phyloP scores from a whole-genome alignment of 2,797 vertebrate species.

The Chaetodon trifasciatus region DNA sequence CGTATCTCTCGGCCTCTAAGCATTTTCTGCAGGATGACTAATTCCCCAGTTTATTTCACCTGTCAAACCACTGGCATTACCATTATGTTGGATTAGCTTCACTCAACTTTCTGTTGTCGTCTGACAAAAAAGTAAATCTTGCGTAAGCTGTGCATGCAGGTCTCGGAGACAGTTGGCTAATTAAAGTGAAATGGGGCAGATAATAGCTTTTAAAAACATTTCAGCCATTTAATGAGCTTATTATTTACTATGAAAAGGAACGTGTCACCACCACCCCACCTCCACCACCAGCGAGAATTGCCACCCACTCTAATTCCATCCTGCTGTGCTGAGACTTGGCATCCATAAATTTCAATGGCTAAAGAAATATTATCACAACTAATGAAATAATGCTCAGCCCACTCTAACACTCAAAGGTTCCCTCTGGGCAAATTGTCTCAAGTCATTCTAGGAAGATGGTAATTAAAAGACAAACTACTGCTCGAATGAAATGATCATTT shows the following conservation, averaged over 20 bases:
- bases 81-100: constrained; percentile 71
- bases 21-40: constrained; percentile 43
- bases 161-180: constrained; percentile 84
- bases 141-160: constrained; percentile 60
- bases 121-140: constrained; percentile 72
- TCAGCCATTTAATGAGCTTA: constrained; percentile 81
- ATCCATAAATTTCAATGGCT: constrained; percentile 64
- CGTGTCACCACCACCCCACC: constrained; percentile 50
- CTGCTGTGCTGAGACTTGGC: constrained; percentile 40
- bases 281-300: constrained; percentile 44
- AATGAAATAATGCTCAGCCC: constrained; percentile 73
- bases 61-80: constrained; percentile 59
- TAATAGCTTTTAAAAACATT: constrained; percentile 90
- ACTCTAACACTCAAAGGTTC: constrained; percentile 56
- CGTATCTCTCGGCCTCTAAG: not conserved
- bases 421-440: constrained; percentile 69
- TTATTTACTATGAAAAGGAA: constrained; percentile 81
- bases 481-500: constrained; percentile 55
- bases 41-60: constrained; percentile 65
- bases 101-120: constrained; percentile 69
- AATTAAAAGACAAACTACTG: constrained; percentile 74
- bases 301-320: constrained; percentile 53
- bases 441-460: constrained; percentile 66
- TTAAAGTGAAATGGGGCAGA: constrained; percentile 93
- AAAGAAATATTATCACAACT: constrained; percentile 73